Conservation (phyloP, 2,113 vertebrate genomes). For the Pica pica region DNA sequence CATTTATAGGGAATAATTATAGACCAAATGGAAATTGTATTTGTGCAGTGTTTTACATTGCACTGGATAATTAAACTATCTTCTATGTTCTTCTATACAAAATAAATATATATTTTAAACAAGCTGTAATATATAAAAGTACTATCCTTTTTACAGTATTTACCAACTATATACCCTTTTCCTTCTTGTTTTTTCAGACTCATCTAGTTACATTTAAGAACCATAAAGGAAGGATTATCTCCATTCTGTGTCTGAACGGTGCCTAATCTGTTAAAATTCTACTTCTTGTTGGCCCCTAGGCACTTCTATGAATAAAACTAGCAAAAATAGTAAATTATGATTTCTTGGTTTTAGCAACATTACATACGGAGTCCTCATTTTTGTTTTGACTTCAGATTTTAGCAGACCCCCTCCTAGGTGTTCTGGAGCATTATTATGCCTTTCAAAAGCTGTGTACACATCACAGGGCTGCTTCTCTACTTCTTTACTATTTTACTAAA, state of each 20-base stretch:
- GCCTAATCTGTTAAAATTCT: background rate
- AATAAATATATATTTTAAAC: background rate
- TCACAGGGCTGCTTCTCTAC: background rate
- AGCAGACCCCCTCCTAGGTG: background rate
- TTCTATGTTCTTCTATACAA: background rate
- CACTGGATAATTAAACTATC: background rate
- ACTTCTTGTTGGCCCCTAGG: background rate
- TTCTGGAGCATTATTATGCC: background rate
- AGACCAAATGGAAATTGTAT: background rate
- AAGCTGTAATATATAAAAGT: background rate
- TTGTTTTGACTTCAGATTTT: background rate
- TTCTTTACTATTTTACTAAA: constrained; percentile 32
- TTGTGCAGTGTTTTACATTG: background rate
- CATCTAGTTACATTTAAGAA: background rate
- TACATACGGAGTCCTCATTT: background rate
- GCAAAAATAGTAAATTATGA: background rate
- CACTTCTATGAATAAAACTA: background rate
- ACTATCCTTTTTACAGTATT: background rate
- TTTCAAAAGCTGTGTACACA: background rate
- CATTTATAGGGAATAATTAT: background rate
- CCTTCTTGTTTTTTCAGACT: background rate
- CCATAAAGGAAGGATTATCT: background rate
- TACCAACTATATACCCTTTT: background rate
- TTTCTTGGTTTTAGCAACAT: constrained; percentile 6
- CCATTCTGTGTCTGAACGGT: background rate